Evolutionary conservation across 2,797 vertebrate genomes (phyloP), one percentile per base, ranked within the genome.

Genomic region (Bradypus variegatus): DNA sequence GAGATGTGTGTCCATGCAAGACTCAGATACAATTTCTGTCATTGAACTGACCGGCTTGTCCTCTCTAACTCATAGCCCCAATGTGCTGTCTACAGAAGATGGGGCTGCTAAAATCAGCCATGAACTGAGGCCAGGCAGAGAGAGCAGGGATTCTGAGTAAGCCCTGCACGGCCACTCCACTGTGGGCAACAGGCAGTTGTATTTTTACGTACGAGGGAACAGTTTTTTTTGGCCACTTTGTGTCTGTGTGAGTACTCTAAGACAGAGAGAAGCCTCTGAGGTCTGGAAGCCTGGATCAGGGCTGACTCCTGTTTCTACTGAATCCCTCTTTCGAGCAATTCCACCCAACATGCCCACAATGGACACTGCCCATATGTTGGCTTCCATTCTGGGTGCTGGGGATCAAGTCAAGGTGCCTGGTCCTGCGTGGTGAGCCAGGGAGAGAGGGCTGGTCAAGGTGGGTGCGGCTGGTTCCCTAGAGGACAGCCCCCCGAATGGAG

Each of bases 331-430:
- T 27, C 2, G 4, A 45, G 27, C 38, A 33, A 19, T 19, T 38
- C 64, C 23, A 73, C 21, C 41, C 81, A 29, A 50, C 31, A 25
- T 50, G 21, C 38, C 29, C 13, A 16, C 38, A 83, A 27, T 67
- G 60, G 62, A 50, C 0, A 70, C 23, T 3, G 1, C 27, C 38
- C 8, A 12, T 1, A 1, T 19, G 13, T 45, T 11, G 5, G 14
- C 8, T 31, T 50, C 60, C 19, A 31, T 38, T 36, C 19, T 33
- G 76, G 14, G n/a, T 6, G 2, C 55, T 48, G 9, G 50, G 23
- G 21, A 38, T 50, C 50, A 7, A 2, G 6, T 50, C 60, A 29
- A 21, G 29, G 21, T 41, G 12, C 16, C 41, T 8, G 16, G 6
- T 12, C 64, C 50, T 90, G 27, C 50, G 13, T 11, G 50, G 50